Conservation (phyloP, 2,797 vertebrate genomes). For the Percopsis omiscomaycus region DNA sequence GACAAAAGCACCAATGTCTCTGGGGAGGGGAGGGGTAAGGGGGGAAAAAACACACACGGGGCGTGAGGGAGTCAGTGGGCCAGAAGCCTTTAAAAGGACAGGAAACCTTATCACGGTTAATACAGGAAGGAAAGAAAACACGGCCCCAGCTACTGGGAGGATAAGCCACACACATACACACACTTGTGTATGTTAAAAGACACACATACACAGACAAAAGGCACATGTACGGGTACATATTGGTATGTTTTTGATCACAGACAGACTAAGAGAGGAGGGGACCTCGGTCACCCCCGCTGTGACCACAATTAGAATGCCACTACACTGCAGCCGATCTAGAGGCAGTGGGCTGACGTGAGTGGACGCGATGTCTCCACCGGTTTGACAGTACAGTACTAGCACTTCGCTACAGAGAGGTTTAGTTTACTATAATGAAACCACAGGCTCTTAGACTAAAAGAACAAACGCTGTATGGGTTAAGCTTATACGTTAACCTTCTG, state of each 20-base stretch:
- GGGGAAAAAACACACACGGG: constrained; percentile 31
- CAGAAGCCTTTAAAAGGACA: constrained; percentile 18
- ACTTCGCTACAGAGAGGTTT: constrained; percentile 37
- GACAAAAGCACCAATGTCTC: constrained; percentile 65
- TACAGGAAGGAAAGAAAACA: constrained; percentile 38
- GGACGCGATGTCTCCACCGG: constrained; percentile 39
- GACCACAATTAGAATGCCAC: constrained; percentile 33
- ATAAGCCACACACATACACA: background rate
- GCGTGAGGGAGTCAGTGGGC: constrained; percentile 43
- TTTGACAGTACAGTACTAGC: constrained; percentile 44
- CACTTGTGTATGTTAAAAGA: background rate
- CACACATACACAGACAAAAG: background rate
- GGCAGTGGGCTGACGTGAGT: constrained; percentile 34
- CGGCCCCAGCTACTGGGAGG: constrained; percentile 13
- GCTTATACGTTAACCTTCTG: constrained; percentile 29
- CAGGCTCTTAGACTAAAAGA: constrained; percentile 37
- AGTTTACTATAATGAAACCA: constrained; percentile 48
- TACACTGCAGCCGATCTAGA: constrained; percentile 27
- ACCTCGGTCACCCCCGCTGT: constrained; percentile 16
- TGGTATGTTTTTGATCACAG: constrained; percentile 17
- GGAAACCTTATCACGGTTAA: background rate
- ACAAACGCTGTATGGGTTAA: constrained; percentile 41
- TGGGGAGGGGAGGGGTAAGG: constrained; percentile 44
- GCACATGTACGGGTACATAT: background rate
- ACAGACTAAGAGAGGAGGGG: constrained; percentile 8